Percentiles rank a stretch among this genome's conserved stretches.
These are phyloP conservation scores for Hydrotaea cyrtoneurina DNA, from an alignment of 2,888 invertebrate genomes.

Conservation along the genomic window DNA sequence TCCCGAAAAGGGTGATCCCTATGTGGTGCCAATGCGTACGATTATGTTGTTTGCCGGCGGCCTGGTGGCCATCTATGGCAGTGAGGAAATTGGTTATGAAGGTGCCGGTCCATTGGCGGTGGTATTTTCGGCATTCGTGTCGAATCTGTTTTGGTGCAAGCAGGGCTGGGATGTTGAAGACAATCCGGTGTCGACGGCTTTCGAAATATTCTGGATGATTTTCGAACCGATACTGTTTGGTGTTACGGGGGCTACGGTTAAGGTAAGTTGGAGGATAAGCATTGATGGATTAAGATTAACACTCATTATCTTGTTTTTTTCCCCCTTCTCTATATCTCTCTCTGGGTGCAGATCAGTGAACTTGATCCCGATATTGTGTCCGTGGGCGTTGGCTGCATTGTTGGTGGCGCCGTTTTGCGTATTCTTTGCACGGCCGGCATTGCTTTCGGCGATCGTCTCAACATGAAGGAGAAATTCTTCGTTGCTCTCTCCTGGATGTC, in stretches of 20 bases:
- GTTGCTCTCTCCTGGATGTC: constrained; percentile 96
- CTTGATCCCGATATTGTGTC: constrained; percentile 87
- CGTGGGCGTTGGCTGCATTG: constrained; percentile 86
- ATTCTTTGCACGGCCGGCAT: constrained; percentile 85
- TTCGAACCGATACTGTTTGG: constrained; percentile 97
- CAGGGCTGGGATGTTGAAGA: constrained; percentile 93
- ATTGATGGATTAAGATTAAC: too few relatives aligned
- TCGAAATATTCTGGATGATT: constrained; percentile 97
- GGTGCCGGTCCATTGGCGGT: constrained; percentile 90
- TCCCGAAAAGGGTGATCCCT: constrained; percentile 91
- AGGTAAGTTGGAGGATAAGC: constrained; percentile 79
- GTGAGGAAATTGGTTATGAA: constrained; percentile 88
- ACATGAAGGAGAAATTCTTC: constrained; percentile 94
- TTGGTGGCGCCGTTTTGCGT: constrained; percentile 85
- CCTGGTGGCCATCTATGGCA: constrained; percentile 92
- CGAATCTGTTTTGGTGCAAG: constrained; percentile 90
- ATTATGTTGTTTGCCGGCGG: constrained; percentile 91
- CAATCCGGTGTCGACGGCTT: constrained; percentile 92
- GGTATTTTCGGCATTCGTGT: constrained; percentile 91
- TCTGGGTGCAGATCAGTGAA: constrained; percentile 85
- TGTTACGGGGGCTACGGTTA: constrained; percentile 94
- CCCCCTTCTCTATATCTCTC: too few relatives aligned
- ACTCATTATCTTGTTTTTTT: too few relatives aligned
- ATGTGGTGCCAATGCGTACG: constrained; percentile 89
- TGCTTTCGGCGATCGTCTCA: constrained; percentile 90